Percentiles rank a stretch among this genome's conserved stretches.
Evolutionary conservation across 2,113 vertebrate species (phyloP).

Genomic region (Calidris pugnax): DNA sequence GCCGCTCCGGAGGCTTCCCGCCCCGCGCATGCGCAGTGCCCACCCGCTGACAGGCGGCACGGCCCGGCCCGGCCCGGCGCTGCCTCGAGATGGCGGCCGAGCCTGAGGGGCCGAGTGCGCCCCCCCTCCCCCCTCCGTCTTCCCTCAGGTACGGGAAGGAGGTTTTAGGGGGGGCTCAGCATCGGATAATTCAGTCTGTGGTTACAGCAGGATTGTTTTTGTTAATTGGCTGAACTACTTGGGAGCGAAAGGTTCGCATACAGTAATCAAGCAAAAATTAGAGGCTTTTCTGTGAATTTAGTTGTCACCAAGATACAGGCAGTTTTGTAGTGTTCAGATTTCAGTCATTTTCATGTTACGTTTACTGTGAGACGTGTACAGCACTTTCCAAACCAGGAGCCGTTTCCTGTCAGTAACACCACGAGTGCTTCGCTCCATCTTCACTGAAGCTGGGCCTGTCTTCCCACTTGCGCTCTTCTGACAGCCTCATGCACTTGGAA

Average conservation of each 20-base stretch:
- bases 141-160: accelerated
- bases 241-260: background rate
- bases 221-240: too few species aligned
- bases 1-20: background rate
- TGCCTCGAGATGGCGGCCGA: background rate
- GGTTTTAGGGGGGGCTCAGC: accelerated
- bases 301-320: background rate
- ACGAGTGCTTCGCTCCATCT: accelerated
- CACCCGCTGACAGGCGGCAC: background rate
- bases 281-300: accelerated
- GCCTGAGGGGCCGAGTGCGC: accelerated
- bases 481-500: accelerated
- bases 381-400: accelerated
- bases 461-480: too few species aligned
- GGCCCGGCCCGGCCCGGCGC: background rate
- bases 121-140: background rate
- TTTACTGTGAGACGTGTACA: accelerated
- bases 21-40: background rate
- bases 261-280: background rate
- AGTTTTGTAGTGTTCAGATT: too few species aligned
- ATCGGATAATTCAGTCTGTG: too few species aligned
- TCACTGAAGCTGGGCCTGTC: background rate
- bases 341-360: background rate
- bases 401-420: accelerated
- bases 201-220: background rate